Evolutionary conservation across 2,888 invertebrate species (phyloP).

Genomic region (Leucozona laternaria): DNA sequence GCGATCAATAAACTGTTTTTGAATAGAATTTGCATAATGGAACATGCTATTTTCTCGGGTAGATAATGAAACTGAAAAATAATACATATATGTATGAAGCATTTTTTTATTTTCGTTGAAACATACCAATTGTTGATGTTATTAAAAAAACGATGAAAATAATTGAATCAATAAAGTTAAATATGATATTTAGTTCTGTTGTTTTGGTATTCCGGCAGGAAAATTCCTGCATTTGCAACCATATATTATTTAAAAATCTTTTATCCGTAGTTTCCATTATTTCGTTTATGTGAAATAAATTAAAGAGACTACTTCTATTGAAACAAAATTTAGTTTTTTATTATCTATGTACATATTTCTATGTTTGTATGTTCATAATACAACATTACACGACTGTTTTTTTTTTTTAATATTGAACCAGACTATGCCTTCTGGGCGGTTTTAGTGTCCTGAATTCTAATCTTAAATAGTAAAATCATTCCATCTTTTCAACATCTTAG

Average conservation of each 20-base stretch:
- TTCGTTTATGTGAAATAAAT: neutral
- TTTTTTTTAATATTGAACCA: no score
- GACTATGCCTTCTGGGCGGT: no score
- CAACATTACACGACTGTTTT: no score
- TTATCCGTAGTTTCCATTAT: neutral
- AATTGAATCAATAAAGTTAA: constrained; percentile 67
- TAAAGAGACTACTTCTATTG: neutral
- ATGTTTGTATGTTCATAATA: no score
- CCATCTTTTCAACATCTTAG: no score
- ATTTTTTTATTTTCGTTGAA: neutral
- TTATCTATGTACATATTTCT: no score
- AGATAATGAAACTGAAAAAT: constrained; percentile 73
- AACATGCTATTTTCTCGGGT: constrained; percentile 73
- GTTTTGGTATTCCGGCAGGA: neutral
- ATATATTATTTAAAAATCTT: neutral
- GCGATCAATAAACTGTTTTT: constrained; percentile 70
- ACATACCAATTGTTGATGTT: constrained; percentile 73
- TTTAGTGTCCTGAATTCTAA: no score
- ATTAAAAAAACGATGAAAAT: constrained; percentile 72
- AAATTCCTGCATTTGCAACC: neutral
- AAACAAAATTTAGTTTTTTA: no score
- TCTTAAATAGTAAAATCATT: no score
- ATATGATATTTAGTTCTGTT: constrained; percentile 54
- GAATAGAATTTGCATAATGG: constrained; percentile 72
- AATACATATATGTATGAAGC: neutral